A percentile compares a stretch with the other conserved stretches of the same genome.
These are phyloP conservation scores for Bambusicola thoracicus DNA, from an alignment of 2,113 vertebrate genomes.

Conservation along the genomic window DNA sequence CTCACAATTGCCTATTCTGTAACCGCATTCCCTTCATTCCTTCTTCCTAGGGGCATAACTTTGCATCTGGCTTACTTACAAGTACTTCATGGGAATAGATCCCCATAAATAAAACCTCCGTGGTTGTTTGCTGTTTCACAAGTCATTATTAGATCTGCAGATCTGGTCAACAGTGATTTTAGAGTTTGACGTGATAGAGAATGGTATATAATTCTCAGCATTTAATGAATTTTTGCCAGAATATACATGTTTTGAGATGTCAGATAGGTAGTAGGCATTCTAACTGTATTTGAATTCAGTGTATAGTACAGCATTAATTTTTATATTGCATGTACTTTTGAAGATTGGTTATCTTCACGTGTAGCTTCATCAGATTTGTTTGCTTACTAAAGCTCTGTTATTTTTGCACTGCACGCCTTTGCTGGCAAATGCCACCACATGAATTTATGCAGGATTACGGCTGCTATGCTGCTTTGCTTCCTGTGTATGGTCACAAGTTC, in stretches of 20 bases:
- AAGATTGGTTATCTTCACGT: neutral
- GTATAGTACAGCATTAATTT: neutral
- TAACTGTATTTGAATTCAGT: neutral
- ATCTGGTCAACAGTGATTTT: fast-evolving
- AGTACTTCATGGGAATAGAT: neutral
- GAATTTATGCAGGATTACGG: neutral
- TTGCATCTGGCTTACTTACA: neutral
- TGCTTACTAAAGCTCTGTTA: neutral
- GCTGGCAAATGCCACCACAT: neutral
- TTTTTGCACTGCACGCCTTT: neutral
- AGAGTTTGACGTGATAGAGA: neutral
- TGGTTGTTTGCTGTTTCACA: neutral
- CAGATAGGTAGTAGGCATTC: neutral
- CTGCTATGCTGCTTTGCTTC: neutral
- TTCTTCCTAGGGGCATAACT: neutral
- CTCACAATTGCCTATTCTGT: neutral
- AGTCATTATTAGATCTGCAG: neutral
- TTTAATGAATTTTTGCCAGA: neutral
- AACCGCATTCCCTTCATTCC: neutral
- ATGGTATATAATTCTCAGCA: neutral
- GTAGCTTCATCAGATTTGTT: neutral
- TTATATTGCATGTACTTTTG: neutral
- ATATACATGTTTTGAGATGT: neutral
- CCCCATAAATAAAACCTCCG: neutral
- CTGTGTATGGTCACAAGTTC: neutral